Evolutionary conservation across 2,888 invertebrate genomes (phyloP), one percentile per base, ranked within the genome.

Genomic region (Tetanocera ferruginea): DNA sequence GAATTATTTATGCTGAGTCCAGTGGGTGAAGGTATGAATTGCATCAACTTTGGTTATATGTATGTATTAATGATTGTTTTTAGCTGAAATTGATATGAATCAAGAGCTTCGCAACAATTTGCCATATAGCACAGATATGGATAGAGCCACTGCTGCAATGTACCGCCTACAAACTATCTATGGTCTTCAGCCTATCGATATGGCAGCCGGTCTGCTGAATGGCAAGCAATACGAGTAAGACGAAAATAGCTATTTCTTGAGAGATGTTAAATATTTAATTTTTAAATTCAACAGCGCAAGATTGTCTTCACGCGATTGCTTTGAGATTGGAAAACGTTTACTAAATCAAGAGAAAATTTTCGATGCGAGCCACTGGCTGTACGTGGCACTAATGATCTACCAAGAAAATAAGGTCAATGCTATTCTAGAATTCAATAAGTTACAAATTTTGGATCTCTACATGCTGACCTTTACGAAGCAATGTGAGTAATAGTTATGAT

Each of bases 81-180:
- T 51, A 66, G 64, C 34, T 66, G 64, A 66, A 31, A 5, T 66
- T 17, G 17, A 28, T 1, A 78, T 37, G 3, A 5, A 83, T 0
- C 76, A 80, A 8, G 75, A 74, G 25, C 71, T 78, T 0, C 81
- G 79, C 5, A 14, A 64, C 0, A 66, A 78, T 0, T 52, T 84
- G 88, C 98, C 98, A 0, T 94, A 94, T 0, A 92, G 94, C 80
- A 98, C 98, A 87, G 98, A 99, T 89, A 90, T 98, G 79, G 94
- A 94, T 81, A 98, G 98, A 0, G 98, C 98, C 11, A 97, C 97
- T 4, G 94, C 94, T 57, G 98, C 98, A 3, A 91, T 99, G 64
- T 94, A 96, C 80, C 92, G 98, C 70, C 92, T 99, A 4, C 98
- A 98, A 88, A 94, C 95, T 83, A 98, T 98, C 0, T 98, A 98